Evolutionary conservation across 2,113 vertebrate species (phyloP), one percentile per base, ranked within the genome.

Genomic region (Lamprotornis superbus): DNA sequence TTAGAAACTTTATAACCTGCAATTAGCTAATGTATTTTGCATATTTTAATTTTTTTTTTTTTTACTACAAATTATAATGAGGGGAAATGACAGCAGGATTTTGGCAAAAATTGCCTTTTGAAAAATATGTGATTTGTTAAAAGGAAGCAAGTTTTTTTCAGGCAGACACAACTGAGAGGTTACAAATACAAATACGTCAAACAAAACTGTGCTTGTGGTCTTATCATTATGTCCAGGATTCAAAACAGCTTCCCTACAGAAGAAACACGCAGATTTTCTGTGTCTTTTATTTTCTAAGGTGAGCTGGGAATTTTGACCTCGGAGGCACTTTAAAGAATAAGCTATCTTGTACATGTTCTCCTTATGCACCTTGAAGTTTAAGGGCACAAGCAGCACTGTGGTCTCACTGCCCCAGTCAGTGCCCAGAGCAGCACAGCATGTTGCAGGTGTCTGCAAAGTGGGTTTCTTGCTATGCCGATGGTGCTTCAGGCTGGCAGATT

Each of bases 331-430:
- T 27, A 37, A 57, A 64, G 47, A 69, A 44, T 44, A 69, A 63
- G 35, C 22, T 49, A 21, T 64, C 30, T 64, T 47, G 35, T 2
- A 1, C 44, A 7, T 42, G 42, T 73, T 71, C 61, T 93, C 8
- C 59, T 71, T 82, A 37, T 57, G 67, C 56, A 81, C 56, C 76
- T 92, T 84, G 77, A 35, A 55, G 11, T 37, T 30, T 31, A 14
- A 49, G 57, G 33, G 15, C 63, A 64, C 0, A 2, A 68, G 40
- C 21, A 10, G 50, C 25, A 9, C 46, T 0, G 6, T 61, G 65
- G 44, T 49, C 49, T 91, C 0, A 0, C 82, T 44, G 68, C 39
- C 56, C 31, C 23, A 25, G 27, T 30, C 44, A 42, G 44, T 0
- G 3, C 49, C 40, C 30, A 13, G 57, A 83, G 40, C 56, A 31